Evolutionary conservation across 2,113 vertebrate species (phyloP).

Genomic region (Gulo gulo): DNA sequence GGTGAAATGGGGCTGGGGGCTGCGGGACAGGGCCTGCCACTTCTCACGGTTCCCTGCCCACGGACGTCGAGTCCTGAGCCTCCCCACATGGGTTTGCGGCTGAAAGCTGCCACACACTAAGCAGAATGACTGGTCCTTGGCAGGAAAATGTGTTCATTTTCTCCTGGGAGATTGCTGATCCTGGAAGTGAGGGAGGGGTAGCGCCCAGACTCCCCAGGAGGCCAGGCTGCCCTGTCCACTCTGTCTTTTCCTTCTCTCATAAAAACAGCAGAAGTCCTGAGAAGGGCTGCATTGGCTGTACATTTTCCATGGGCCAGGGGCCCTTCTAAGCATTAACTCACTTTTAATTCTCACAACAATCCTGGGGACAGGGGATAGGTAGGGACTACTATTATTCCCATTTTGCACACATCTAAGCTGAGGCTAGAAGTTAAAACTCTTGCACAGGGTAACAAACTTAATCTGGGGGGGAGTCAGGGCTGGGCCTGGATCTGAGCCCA

Average conservation of each 20-base stretch:
- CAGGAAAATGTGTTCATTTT: not conserved
- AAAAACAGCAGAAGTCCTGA: not conserved
- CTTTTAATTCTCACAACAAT: not conserved
- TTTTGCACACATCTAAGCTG: not conserved
- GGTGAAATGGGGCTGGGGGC: not conserved
- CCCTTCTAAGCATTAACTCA: not conserved
- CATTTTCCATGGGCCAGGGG: not conserved
- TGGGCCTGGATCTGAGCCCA: not conserved
- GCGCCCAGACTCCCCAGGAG: not conserved
- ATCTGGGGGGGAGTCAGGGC: not conserved
- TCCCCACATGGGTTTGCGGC: not conserved
- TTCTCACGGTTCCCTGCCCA: not conserved
- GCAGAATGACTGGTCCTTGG: not conserved
- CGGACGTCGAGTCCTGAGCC: accelerated
- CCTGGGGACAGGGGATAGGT: too few species aligned
- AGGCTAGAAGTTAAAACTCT: not conserved
- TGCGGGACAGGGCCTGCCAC: not conserved
- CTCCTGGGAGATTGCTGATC: not conserved
- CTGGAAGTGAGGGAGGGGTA: not conserved
- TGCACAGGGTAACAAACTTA: not conserved
- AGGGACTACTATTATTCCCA: not conserved
- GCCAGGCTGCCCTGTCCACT: not conserved
- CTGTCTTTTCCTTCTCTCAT: not conserved
- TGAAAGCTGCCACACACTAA: not conserved
- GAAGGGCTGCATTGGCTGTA: not conserved